phyloP scores from a whole-genome alignment of 1,140 invertebrate genomes.

The Ruditapes philippinarum region DNA sequence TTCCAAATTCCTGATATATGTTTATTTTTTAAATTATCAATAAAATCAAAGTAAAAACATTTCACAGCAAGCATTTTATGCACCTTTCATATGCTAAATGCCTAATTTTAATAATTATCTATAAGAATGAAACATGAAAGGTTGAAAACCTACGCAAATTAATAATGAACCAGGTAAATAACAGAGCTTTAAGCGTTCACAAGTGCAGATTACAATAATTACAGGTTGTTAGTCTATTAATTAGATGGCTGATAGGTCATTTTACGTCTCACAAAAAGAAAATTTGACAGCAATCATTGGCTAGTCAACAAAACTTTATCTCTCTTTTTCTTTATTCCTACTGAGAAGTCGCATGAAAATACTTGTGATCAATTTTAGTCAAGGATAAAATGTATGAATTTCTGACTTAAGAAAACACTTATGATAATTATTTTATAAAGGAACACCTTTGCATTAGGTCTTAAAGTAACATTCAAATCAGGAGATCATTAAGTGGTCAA shows the following conservation, averaged over 20 bases:
- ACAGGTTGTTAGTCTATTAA: slow-evolving; percentile 29
- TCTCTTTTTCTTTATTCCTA: too few species aligned
- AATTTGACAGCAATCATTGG: background rate
- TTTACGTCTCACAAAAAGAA: slow-evolving; percentile 21
- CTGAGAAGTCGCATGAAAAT: too few species aligned
- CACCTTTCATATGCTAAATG: background rate
- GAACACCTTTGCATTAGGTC: too few species aligned
- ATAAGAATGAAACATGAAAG: background rate
- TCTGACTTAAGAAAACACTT: too few species aligned
- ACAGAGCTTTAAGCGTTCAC: background rate
- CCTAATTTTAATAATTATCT: slow-evolving; percentile 4
- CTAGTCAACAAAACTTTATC: background rate
- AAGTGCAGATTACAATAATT: slow-evolving; percentile 1
- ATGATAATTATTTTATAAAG: too few species aligned
- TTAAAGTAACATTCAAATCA: too few species aligned
- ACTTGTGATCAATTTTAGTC: too few species aligned
- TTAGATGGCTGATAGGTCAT: slow-evolving; percentile 3
- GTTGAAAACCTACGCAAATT: background rate
- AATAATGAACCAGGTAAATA: background rate
- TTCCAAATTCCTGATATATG: too few species aligned
- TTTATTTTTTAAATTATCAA: too few species aligned
- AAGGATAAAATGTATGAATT: too few species aligned
- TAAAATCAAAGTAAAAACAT: background rate
- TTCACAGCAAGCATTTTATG: background rate
- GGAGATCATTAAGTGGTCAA: too few species aligned